Evolutionary conservation across 2,797 vertebrate genomes (phyloP), one percentile per base, ranked within the genome.

Genomic region (Pagetopsis macropterus): DNA sequence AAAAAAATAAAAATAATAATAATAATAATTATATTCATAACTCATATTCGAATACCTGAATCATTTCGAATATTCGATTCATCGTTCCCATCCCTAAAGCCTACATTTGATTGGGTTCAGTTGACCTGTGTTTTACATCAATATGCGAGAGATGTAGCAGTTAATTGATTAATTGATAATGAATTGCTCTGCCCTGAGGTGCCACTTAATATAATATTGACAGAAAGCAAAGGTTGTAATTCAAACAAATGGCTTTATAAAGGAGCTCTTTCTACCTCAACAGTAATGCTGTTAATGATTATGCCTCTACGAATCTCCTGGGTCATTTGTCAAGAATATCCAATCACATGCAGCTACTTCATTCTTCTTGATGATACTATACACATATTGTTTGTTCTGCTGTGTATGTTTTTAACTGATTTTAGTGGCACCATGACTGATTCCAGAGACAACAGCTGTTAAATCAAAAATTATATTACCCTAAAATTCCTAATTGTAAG

Each of bases 361-460:
- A 19, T 64, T 69, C 12, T 37, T 73, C 3, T 19, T 27, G 3
- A 49, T 43, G 40, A 70, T 59, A 21, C 3, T 1, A 13, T 57
- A 2, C 2, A 16, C 3, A 12, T 31, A 3, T 21, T 16, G 23
- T 31, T 59, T 21, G 31, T 55, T 55, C 31, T 61, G 43, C 51
- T 12, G 4, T 43, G 17, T 37, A 43, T 72, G 16, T 27, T 19
- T 57, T 44, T 12, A 33, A 41, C 14, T 63, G n/a, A n/a, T 46
- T 58, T 64, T 12, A 50, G 27, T 65, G 45, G 15, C 50, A n/a
- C 16, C 44, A 48, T 23, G 23, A 69, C 21, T 46, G 16, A 55
- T 33, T 66, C 33, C 33, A 37, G 33, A 33, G 33, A 37, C 33
- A 58, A 37, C 33, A 58, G 51, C 60, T 70, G 57, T 37, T 70